Evolutionary conservation across 2,888 invertebrate species (phyloP), one percentile per base, ranked within the genome.

Genomic region (Torymus aiolomorphi): DNA sequence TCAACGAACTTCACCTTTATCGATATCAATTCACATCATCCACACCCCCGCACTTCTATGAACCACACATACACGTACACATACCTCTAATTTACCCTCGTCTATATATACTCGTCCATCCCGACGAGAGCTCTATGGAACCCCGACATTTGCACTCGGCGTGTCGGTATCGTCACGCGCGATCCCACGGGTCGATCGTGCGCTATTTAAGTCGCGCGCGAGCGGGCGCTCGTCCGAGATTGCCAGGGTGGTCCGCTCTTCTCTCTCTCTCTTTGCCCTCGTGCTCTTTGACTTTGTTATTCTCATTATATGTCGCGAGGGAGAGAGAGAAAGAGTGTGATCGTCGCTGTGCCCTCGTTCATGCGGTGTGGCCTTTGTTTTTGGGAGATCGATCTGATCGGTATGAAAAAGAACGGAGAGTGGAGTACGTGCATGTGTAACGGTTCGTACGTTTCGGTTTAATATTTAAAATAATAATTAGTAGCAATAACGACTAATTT

Each of bases 231-330:
- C 59, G n/a, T 12, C 57, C 57, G 24, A 49, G 20, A 63, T 70
- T 63, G 57, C 70, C 67, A 52, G 76, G 76, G 76, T 76, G 76
- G 76, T 76, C 76, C 54, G 54, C 31, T 59, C 31, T 52, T 59
- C 59, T 67, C 66, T 18, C 14, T 42, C 31, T 13, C n/a, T 1
- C 20, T 54, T 61, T 14, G 49, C 66, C 61, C 49, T 31, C 31
- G 31, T 67, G 31, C 52, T 52, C 67, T 75, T 42, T 56, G 51
- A 54, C 70, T 74, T 78, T 78, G 78, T 78, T 74, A 74, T 69
- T 67, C 74, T 78, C 74, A 70, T 74, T 78, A 74, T 70, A 31
- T 62, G 70, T 65, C 74, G 59, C 57, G 51, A 71, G 42, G 49
- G 24, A 71, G 57, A 14, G 42, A 31, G 8, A 31, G 4, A 31